Base-by-base conservation (phyloP, 2,888 invertebrate species). In the Apamea anceps region DNA sequence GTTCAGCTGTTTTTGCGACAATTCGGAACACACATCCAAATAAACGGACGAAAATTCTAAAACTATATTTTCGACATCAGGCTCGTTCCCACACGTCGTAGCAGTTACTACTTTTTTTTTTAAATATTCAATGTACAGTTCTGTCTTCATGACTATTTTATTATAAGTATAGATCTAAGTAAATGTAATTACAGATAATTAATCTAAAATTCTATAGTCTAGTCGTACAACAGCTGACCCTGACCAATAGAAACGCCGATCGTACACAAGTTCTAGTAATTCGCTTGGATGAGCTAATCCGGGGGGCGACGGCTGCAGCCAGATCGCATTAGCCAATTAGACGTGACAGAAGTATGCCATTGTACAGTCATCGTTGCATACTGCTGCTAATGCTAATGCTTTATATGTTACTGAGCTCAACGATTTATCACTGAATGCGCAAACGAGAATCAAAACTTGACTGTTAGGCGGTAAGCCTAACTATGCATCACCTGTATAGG, bases 241-340 rank as follows among this genome's bases (percentile, higher is more conserved):
- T 82, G 85, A 57, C 48, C 28, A 72, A 67, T 67, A 72, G 72
- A 80, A 54, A 80, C 66, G 45, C 45, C 73, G 70, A 45, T 71
- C 65, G 51, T 63, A 73, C 63, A 73, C 51, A 73, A 81, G 85
- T 68, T 75, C 42, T 68, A 63, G 72, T 86, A 85, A 83, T 81
- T 75, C 82, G 82, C 72, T 75, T 75, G 75, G 74, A 83, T 83
- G 82, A 85, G 66, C 75, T 84, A 87, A 87, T 87, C 87, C 78
- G 84, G 74, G 74, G 73, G 84, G 83, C 77, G 77, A 84, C 84
- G 85, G 75, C 79, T 78, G 87, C 84, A 87, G 85, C 63, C 21
- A 68, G 72, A 79, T 84, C 74, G 87, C 75, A 68, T 87, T 60
- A 84, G 54, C 72, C 79, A 75, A 84, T 87, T 78, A 84, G 57